phyloP scores from a whole-genome alignment of 2,797 vertebrate species.

The Lagorchestes hirsutus region DNA sequence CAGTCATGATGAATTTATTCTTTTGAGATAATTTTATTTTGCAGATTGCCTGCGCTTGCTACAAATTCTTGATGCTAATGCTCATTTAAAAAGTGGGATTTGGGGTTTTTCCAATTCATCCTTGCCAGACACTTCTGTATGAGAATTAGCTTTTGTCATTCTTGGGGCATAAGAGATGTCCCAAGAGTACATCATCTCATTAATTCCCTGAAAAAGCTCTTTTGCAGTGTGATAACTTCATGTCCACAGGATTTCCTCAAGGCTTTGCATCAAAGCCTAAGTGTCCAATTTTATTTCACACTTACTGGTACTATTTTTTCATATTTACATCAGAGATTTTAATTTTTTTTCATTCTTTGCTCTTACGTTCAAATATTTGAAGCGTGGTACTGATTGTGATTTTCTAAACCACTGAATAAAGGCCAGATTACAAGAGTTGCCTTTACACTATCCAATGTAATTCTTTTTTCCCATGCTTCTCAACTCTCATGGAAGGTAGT shows the following conservation, averaged over 20 bases:
- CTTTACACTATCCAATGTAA: not conserved
- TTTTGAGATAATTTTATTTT: slow-evolving; percentile 47
- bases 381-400: slow-evolving; percentile 23
- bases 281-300: slow-evolving; percentile 69
- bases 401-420: slow-evolving; percentile 38
- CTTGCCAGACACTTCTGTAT: slow-evolving; percentile 33
- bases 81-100: slow-evolving; percentile 39
- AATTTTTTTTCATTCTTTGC: slow-evolving; percentile 70
- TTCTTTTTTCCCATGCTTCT: not conserved
- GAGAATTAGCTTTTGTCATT: slow-evolving; percentile 54
- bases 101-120: slow-evolving; percentile 52
- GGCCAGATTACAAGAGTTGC: not conserved
- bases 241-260: slow-evolving; percentile 70
- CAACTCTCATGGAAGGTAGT: not conserved
- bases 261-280: slow-evolving; percentile 64
- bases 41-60: not conserved
- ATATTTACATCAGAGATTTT: slow-evolving; percentile 65
- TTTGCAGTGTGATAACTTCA: slow-evolving; percentile 70
- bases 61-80: slow-evolving; percentile 57
- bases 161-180: slow-evolving; percentile 42
- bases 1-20: slow-evolving; percentile 57
- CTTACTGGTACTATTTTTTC: slow-evolving; percentile 39
- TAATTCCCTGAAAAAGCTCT: slow-evolving; percentile 62
- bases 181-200: slow-evolving; percentile 50
- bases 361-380: slow-evolving; percentile 56